phyloP scores from a whole-genome alignment of 2,888 invertebrate genomes.

The Parnassius orleans region DNA sequence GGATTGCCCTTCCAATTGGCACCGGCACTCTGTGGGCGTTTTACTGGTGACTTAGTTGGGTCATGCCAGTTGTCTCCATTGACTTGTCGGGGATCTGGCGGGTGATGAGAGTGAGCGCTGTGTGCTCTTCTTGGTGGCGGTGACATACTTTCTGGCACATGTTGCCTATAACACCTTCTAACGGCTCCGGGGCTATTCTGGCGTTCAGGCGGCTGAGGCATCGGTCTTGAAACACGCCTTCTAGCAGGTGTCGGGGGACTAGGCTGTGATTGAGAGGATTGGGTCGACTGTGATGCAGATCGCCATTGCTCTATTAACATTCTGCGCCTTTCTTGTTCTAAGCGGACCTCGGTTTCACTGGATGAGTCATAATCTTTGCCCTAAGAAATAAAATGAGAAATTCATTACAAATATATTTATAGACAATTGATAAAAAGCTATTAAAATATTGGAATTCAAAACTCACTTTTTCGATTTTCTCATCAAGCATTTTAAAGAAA shows the following conservation, averaged over 20 bases:
- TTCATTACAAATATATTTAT: not conserved
- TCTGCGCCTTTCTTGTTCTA: slow-evolving; percentile 85
- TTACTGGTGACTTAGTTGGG: slow-evolving; percentile 66
- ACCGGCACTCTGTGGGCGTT: slow-evolving; percentile 71
- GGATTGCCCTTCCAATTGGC: slow-evolving; percentile 70
- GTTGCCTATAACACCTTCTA: slow-evolving; percentile 60
- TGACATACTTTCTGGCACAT: slow-evolving; percentile 66
- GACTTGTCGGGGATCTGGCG: slow-evolving; percentile 53
- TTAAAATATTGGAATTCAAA: not conserved
- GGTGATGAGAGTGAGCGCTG: slow-evolving; percentile 63
- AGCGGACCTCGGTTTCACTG: slow-evolving; percentile 86
- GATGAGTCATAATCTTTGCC: slow-evolving; percentile 91
- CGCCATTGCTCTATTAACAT: slow-evolving; percentile 89
- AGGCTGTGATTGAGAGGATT: slow-evolving; percentile 59
- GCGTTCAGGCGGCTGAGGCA: slow-evolving; percentile 61
- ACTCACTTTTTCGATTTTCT: slow-evolving; percentile 91
- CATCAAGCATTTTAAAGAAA: slow-evolving; percentile 96
- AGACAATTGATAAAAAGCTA: not conserved
- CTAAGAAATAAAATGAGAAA: slow-evolving; percentile 56
- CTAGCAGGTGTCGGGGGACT: slow-evolving; percentile 67
- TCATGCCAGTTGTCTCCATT: slow-evolving; percentile 72
- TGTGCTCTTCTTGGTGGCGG: slow-evolving; percentile 65
- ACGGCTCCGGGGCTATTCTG: slow-evolving; percentile 63
- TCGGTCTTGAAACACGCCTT: slow-evolving; percentile 54
- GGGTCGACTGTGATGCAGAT: slow-evolving; percentile 82